These are phyloP conservation scores for Danionella dracula DNA, from an alignment of 2,797 vertebrate genomes.

Conservation along the genomic window DNA sequence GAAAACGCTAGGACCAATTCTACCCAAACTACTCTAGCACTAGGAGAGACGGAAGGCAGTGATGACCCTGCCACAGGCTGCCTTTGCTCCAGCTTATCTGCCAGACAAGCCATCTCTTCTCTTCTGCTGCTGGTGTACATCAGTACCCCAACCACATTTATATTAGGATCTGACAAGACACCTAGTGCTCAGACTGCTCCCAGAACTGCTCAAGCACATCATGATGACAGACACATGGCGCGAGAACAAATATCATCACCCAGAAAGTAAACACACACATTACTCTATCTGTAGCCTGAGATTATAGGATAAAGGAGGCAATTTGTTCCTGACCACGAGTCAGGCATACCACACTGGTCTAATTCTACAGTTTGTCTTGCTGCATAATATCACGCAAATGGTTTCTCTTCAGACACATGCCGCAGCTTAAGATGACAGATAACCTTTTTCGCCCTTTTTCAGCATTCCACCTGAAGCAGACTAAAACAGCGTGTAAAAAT, in stretches of 20 bases:
- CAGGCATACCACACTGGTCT: constrained; percentile 21
- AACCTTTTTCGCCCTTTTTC: not conserved
- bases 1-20: constrained; percentile 18
- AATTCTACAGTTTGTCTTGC: constrained; percentile 34
- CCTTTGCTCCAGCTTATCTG: constrained; percentile 34
- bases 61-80: constrained; percentile 44
- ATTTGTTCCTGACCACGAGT: constrained; percentile 43
- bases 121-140: constrained; percentile 36
- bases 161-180: constrained; percentile 26
- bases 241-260: constrained; percentile 12
- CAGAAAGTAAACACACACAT: constrained; percentile 38
- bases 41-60: constrained; percentile 24
- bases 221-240: constrained; percentile 9
- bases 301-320: constrained; percentile 43
- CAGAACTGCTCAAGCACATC: not conserved
- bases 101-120: constrained; percentile 27
- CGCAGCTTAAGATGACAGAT: not conserved
- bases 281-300: constrained; percentile 30
- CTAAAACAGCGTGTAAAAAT: not conserved
- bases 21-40: constrained; percentile 59
- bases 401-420: not conserved
- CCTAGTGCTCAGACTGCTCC: constrained; percentile 10
- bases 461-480: not conserved
- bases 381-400: constrained; percentile 40
- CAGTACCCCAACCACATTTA: constrained; percentile 34